phyloP scores from a whole-genome alignment of 2,888 invertebrate genomes.

The Erebia aethiops region DNA sequence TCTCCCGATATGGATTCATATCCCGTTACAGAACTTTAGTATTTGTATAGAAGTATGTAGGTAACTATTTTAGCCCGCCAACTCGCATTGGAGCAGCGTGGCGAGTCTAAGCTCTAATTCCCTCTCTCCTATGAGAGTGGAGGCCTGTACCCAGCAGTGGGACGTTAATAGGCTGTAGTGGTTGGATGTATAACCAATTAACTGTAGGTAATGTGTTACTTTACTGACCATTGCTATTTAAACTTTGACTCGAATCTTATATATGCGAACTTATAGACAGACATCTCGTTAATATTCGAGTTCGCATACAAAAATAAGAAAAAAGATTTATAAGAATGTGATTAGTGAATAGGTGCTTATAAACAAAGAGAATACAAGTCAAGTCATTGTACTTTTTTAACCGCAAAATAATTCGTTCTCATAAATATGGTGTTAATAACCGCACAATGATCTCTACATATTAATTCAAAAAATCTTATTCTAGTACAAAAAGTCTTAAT shows the following conservation, averaged over 20 bases:
- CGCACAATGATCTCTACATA: conserved; percentile 24
- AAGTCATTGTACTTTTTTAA: conserved; percentile 1
- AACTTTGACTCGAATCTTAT: neutral
- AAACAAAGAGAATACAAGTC: conserved; percentile 14
- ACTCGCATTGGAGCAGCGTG: too few relatives aligned
- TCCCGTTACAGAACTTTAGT: neutral
- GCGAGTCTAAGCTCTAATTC: too few relatives aligned
- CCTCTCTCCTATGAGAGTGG: too few relatives aligned
- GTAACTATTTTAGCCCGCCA: too few relatives aligned
- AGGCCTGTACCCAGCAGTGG: too few relatives aligned
- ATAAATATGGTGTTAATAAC: conserved; percentile 15
- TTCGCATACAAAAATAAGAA: neutral
- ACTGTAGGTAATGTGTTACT: too few relatives aligned
- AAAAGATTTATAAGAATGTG: neutral
- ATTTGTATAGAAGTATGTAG: neutral
- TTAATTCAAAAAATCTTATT: neutral
- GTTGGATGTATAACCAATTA: too few relatives aligned
- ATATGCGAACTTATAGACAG: too few relatives aligned
- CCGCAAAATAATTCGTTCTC: conserved; percentile 13
- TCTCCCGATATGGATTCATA: neutral
- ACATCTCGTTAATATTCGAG: too few relatives aligned
- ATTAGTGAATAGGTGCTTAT: neutral
- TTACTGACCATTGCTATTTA: neutral
- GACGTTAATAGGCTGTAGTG: too few relatives aligned
- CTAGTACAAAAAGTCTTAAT: neutral